A percentile compares a stretch with the other conserved stretches of the same genome.
phyloP scores from a whole-genome alignment of 2,113 vertebrate genomes.

The Sturnira hondurensis region DNA sequence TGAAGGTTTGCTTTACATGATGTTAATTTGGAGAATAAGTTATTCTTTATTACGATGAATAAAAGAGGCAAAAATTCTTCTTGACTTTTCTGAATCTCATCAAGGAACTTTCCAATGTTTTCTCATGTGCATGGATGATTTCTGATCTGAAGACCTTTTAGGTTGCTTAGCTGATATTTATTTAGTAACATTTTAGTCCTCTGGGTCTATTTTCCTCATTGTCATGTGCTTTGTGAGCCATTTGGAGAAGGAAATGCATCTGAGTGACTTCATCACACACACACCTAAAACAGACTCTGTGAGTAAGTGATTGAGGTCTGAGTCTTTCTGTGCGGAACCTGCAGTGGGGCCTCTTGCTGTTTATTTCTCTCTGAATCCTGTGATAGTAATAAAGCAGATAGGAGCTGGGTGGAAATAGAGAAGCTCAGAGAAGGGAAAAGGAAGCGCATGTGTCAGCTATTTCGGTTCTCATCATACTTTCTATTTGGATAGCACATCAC shows the following conservation, averaged over 20 bases:
- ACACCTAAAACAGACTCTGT: background rate
- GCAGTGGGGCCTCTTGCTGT: background rate
- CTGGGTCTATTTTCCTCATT: background rate
- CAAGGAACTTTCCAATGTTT: background rate
- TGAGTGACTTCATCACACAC: background rate
- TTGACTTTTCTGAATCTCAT: background rate
- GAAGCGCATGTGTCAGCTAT: background rate
- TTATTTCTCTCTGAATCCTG: background rate
- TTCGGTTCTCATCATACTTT: background rate
- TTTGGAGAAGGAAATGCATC: background rate
- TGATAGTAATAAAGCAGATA: background rate
- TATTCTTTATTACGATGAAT: background rate
- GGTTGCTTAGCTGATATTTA: background rate
- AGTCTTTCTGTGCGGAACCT: background rate
- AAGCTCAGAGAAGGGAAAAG: background rate
- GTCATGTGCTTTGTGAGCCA: background rate
- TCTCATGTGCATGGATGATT: background rate
- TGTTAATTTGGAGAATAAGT: background rate
- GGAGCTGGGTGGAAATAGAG: background rate
- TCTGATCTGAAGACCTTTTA: background rate
- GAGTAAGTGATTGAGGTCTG: background rate
- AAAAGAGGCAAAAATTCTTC: background rate
- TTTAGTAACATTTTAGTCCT: background rate
- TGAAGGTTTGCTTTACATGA: background rate
- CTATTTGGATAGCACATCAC: constrained; percentile 12